Evolutionary conservation across 2,797 vertebrate genomes (phyloP).

Genomic region (Falco rusticolus): DNA sequence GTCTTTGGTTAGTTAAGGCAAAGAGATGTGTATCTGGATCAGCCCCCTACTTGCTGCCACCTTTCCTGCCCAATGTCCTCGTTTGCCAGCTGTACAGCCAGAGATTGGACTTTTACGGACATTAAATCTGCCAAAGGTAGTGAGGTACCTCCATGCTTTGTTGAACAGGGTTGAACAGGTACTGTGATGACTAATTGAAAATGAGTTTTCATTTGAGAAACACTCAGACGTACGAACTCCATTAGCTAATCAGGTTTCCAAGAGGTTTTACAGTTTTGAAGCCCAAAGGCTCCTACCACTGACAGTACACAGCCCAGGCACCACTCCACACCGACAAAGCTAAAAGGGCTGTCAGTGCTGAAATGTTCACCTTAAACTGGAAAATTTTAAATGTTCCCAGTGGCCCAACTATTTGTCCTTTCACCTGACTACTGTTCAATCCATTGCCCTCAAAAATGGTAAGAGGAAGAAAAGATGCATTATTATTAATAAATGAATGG

Average conservation of each 20-base stretch:
- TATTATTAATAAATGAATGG: conserved; percentile 85
- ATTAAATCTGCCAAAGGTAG: neutral
- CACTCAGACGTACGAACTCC: neutral
- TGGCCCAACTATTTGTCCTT: conserved; percentile 74
- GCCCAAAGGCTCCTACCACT: neutral
- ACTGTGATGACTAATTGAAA: neutral
- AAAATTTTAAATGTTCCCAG: conserved; percentile 73
- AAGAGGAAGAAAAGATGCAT: conserved; percentile 70
- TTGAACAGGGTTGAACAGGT: neutral
- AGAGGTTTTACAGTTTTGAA: conserved; percentile 1
- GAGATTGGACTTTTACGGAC: neutral
- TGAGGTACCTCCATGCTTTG: neutral
- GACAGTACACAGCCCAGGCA: neutral
- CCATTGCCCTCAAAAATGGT: conserved; percentile 56
- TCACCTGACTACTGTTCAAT: conserved; percentile 67
- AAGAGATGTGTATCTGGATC: neutral
- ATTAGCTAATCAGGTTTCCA: conserved; percentile 44
- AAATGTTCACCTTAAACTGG: conserved; percentile 65
- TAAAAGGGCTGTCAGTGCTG: conserved; percentile 58
- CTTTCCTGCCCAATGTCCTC: neutral
- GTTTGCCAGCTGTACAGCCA: neutral
- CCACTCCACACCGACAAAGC: neutral
- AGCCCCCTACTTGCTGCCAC: neutral
- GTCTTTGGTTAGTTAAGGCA: neutral
- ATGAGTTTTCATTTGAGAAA: conserved; percentile 17